Base-by-base conservation (phyloP, 2,888 invertebrate species). In the Andrena praecox region DNA sequence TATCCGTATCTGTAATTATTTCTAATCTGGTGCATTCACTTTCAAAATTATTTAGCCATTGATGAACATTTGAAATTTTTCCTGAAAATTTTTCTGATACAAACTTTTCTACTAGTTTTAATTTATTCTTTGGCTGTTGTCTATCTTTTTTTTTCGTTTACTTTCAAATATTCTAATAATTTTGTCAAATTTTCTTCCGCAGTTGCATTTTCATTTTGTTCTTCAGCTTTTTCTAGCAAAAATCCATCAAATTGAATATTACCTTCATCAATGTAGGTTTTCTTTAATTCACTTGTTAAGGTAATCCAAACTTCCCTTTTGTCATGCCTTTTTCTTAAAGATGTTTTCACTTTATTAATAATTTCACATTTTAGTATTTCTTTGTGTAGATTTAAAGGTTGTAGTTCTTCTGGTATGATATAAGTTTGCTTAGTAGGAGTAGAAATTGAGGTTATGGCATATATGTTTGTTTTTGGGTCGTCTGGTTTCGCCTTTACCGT, bases 401-500 rank as follows among this genome's bases (percentile, higher is more conserved):
- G 74, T 7, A 33, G 0, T 10, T 74, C 84, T 33, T 64, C 77
- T 69, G 86, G 84, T 29, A 86, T 12, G 0, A 59, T 60, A 66
- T 82, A 86, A n/a, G 12, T 76, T 31, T 78, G 74, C 0, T 64
- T 68, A 16, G 84, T 72, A 16, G 70, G 79, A 60, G 86, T 87
- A 10, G n/a, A 54, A 20, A 87, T 82, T 70, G 84, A 82, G 82
- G 80, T 87, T 85, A 86, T 85, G 72, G 74, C 59, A 16, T 81
- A 60, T 10, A 72, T 31, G 29, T 20, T 87, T 20, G 85, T 33
- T 67, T 84, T 85, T 7, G 33, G 20, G n/a, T 85, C 85, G 16
- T 60, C 82, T 29, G 77, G 67, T 12, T 81, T 79, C 10, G 75
- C 68, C 6, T 87, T 85, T 29, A 2, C 4, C 29, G 24, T 60